A percentile compares a stretch with the other conserved stretches of the same genome.
Conservation (phyloP, 2,888 invertebrate species). For the Oscheius myriophilus region DNA sequence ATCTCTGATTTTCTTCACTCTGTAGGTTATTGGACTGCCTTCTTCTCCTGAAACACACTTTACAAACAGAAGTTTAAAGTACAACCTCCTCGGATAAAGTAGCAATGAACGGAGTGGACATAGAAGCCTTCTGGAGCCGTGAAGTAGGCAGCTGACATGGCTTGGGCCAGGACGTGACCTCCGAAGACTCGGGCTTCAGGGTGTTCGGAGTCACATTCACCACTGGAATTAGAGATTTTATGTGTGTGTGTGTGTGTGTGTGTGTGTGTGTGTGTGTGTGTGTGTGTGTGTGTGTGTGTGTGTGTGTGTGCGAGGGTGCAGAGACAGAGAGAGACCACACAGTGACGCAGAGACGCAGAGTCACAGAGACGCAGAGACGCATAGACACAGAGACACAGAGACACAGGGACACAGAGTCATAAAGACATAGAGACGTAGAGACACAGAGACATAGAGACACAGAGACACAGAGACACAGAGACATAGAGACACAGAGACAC, state of each 20-base stretch:
- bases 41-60: slow-evolving; percentile 17
- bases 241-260: not conserved
- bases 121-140: slow-evolving; percentile 60
- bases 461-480: too few relatives aligned
- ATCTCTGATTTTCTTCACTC: slow-evolving; percentile 58
- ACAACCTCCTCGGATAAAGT: slow-evolving; percentile 59
- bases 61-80: not conserved
- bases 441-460: too few relatives aligned
- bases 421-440: too few relatives aligned
- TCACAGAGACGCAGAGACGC: too few relatives aligned
- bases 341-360: too few relatives aligned
- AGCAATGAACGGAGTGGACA: slow-evolving; percentile 61
- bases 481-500: too few relatives aligned
- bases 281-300: slow-evolving; percentile 7
- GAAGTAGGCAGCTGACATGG: slow-evolving; percentile 58
- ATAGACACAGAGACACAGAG: too few relatives aligned
- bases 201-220: slow-evolving; percentile 55
- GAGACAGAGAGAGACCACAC: not conserved
- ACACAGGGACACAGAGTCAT: too few relatives aligned
- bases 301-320: too few relatives aligned
- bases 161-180: slow-evolving; percentile 58
- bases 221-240: slow-evolving; percentile 34
- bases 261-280: not conserved
- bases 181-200: slow-evolving; percentile 59
- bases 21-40: slow-evolving; percentile 53